Conservation (phyloP, 1,140 invertebrate species). For the Eumaeus atala region DNA sequence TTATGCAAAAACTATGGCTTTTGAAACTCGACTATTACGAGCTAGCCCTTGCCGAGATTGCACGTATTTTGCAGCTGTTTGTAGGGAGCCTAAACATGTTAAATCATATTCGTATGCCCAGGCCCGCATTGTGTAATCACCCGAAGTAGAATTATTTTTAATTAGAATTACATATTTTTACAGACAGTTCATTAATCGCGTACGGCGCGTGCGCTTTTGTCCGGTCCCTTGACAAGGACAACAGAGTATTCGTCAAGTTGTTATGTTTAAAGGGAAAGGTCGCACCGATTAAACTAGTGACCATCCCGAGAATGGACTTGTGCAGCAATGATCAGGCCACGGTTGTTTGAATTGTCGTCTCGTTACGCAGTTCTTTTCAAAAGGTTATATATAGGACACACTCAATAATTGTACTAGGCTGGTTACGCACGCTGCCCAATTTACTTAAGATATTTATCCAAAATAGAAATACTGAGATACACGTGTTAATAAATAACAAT, state of each 20-base stretch:
- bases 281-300: conserved; percentile 10
- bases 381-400: conserved; percentile 12
- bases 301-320: conserved; percentile 9
- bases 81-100: background rate
- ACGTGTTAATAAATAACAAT: background rate
- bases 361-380: conserved; percentile 5
- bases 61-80: conserved; percentile 11
- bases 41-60: conserved; percentile 11
- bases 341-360: background rate
- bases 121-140: conserved; percentile 6
- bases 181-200: conserved; percentile 12
- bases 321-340: background rate
- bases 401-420: conserved; percentile 2
- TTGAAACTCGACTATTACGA: conserved; percentile 21
- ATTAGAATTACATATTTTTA: conserved; percentile 16
- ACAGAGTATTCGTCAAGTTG: conserved; percentile 3
- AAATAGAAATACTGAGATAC: conserved; percentile 10
- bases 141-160: conserved; percentile 3
- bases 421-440: background rate
- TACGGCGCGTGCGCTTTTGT: conserved; percentile 19
- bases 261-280: conserved; percentile 15
- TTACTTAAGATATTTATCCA: conserved; percentile 11
- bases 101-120: background rate
- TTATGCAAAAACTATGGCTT: conserved; percentile 19
- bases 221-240: conserved; percentile 10